phyloP scores from a whole-genome alignment of 2,113 vertebrate genomes.

The Poeciliopsis turrubarensis region DNA sequence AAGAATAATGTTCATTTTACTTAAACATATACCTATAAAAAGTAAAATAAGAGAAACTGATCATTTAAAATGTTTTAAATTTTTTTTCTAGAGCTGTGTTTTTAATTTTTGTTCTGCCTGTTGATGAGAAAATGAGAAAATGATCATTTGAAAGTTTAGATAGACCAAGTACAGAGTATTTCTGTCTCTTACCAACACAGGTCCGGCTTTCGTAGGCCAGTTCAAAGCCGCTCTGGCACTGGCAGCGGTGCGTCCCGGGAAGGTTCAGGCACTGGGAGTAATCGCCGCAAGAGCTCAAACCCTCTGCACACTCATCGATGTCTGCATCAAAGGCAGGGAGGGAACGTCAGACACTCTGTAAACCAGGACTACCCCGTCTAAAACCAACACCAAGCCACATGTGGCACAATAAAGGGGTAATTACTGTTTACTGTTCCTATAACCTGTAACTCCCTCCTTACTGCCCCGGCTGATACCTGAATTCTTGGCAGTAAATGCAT shows the following conservation, averaged over 20 bases:
- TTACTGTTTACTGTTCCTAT: slow-evolving; percentile 44
- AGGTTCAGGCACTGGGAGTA: slow-evolving; percentile 84
- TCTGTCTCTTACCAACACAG: slow-evolving; percentile 83
- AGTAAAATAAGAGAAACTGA: too few species aligned
- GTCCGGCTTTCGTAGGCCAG: slow-evolving; percentile 75
- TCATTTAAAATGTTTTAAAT: too few species aligned
- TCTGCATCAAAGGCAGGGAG: slow-evolving; percentile 74
- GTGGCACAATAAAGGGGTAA: slow-evolving; percentile 35
- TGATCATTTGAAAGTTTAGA: neutral
- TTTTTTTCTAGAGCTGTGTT: neutral
- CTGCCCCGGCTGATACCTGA: slow-evolving; percentile 21
- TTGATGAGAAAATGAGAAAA: neutral
- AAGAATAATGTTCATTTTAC: too few species aligned
- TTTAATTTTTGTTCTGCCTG: neutral
- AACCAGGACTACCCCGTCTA: slow-evolving; percentile 21
- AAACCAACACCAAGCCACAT: slow-evolving; percentile 10
- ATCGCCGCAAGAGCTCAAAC: slow-evolving; percentile 78
- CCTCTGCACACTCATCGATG: slow-evolving; percentile 86
- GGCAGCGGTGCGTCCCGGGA: slow-evolving; percentile 85
- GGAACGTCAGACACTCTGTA: slow-evolving; percentile 14
- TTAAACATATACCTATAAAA: too few species aligned
- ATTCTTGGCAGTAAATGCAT: slow-evolving; percentile 1
- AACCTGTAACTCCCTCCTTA: neutral
- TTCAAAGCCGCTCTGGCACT: slow-evolving; percentile 81
- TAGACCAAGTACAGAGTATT: neutral